These are phyloP conservation scores for Falco berigora DNA, from an alignment of 2,797 vertebrate genomes.

Conservation along the genomic window DNA sequence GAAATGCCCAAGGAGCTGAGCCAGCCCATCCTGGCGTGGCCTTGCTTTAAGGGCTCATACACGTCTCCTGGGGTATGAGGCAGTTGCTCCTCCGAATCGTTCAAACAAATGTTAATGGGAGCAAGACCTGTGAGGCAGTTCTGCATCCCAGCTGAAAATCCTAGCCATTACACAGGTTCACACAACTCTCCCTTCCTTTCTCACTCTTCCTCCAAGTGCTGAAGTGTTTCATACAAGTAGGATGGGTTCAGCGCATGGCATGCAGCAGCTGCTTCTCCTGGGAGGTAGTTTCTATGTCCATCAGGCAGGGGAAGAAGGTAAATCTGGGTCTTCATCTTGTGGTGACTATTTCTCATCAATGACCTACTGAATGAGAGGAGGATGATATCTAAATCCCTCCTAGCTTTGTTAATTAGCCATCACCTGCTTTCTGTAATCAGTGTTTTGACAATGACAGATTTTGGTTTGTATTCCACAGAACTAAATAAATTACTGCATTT, in stretches of 20 bases:
- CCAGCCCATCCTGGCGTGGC: neutral
- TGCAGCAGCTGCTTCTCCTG: neutral
- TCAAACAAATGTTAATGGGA: neutral
- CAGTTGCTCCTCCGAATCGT: neutral
- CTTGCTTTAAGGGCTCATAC: neutral
- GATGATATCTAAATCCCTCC: neutral
- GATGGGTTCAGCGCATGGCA: neutral
- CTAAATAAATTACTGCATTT: neutral
- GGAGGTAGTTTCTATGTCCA: neutral
- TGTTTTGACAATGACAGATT: neutral
- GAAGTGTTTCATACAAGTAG: neutral
- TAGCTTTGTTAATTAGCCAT: neutral
- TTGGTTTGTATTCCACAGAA: neutral
- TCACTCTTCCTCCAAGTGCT: neutral
- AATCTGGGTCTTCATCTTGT: neutral
- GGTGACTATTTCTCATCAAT: neutral
- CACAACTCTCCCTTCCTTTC: neutral
- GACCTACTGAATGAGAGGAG: neutral
- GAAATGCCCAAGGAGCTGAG: neutral
- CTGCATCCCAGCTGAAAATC: neutral
- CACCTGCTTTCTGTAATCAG: neutral
- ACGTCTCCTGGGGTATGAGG: neutral
- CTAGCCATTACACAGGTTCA: neutral
- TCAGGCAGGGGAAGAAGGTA: neutral
- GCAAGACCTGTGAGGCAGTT: neutral